Percentiles rank a stretch among this genome's conserved stretches.
phyloP scores from a whole-genome alignment of 2,888 invertebrate genomes.

The Phalera bucephala region DNA sequence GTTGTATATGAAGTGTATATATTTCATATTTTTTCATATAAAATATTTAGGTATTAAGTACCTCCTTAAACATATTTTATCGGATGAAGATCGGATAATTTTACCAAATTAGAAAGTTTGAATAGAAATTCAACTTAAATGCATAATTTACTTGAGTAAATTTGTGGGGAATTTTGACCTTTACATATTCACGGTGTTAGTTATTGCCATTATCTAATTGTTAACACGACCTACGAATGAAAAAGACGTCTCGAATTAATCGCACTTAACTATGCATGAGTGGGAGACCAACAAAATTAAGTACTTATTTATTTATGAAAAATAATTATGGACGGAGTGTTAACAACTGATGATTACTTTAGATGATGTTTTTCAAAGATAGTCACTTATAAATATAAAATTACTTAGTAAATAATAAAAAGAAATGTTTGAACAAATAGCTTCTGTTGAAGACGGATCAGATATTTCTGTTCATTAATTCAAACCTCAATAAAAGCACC shows the following conservation, averaged over 20 bases:
- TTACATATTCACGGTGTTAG: slow-evolving; percentile 11
- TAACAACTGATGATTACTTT: slow-evolving; percentile 47
- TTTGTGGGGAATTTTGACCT: no score
- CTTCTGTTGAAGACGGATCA: slow-evolving; percentile 6
- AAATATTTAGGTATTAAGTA: no score
- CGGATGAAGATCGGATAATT: no score
- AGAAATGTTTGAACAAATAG: slow-evolving; percentile 8
- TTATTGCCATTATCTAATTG: slow-evolving; percentile 21
- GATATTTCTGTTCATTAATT: slow-evolving; percentile 15
- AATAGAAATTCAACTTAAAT: no score
- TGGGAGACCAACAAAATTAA: slow-evolving; percentile 68
- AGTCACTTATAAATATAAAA: slow-evolving; percentile 15
- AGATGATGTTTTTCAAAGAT: slow-evolving; percentile 21
- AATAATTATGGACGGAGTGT: slow-evolving; percentile 75
- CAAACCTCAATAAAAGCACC: slow-evolving; percentile 37
- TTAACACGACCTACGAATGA: slow-evolving; percentile 32
- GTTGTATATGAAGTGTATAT: no score
- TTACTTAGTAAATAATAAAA: slow-evolving; percentile 10
- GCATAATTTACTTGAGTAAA: no score
- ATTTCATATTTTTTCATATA: no score
- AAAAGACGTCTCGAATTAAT: slow-evolving; percentile 25
- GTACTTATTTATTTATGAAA: slow-evolving; percentile 75
- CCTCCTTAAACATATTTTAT: no score
- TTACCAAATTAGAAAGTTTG: no score
- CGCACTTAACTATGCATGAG: slow-evolving; percentile 32